Evolutionary conservation across 2,797 vertebrate genomes (phyloP), one percentile per base, ranked within the genome.

Genomic region (Kryptopterus vitreolus): DNA sequence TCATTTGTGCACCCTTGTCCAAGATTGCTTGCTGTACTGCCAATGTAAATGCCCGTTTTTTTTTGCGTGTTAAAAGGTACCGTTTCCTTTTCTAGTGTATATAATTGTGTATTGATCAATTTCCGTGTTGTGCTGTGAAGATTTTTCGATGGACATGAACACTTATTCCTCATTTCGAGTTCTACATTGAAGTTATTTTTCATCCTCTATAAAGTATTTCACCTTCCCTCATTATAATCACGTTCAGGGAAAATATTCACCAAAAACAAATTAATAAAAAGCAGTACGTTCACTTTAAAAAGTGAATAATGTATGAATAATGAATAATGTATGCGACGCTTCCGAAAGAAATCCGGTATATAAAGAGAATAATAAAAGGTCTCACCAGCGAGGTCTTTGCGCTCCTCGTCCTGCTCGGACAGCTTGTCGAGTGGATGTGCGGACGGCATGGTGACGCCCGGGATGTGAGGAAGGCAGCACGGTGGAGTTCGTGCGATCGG

Each of bases 401-500:
- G 5, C 4, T 86, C 90, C 85, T 94, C 92, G 82, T 94, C 91
- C 38, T 46, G 83, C 89, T 96, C 95, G 88, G 94, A 94, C 88
- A 96, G 90, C 87, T 95, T 96, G 83, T 89, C 92, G 73, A 91
- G 90, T 50, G 93, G 90, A 81, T 81, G 88, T 84, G 84, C 87
- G 83, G 87, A 88, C 79, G 85, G 90, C 83, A 87, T 89, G 89
- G 92, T 94, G 89, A 93, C 93, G 74, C 86, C 91, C 24, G 91
- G 93, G 86, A 92, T 95, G 90, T 92, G 93, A 81, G 92, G 93
- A 78, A 93, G 92, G 85, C 87, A 94, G 90, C 90, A 91, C 48
- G 91, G 93, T 50, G 88, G 93, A 61, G 89, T 94, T 87, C 83
- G 87, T 78, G 91, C 95, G 43, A 93, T 91, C 77, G 96, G 95